phyloP scores from a whole-genome alignment of 2,113 vertebrate genomes.

The Petrocephalus zakoni region DNA sequence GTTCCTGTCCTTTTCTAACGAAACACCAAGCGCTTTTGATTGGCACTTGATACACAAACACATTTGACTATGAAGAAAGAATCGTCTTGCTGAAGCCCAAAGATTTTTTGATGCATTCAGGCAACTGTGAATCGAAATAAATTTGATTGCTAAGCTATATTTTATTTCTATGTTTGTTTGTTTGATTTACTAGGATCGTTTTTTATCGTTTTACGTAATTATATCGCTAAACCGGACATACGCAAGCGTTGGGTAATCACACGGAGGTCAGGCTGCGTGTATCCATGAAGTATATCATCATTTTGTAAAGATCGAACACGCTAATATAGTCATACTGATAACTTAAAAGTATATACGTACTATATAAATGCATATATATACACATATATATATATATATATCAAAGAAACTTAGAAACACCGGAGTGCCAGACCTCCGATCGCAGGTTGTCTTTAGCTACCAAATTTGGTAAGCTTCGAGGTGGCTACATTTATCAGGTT shows the following conservation, averaged over 20 bases:
- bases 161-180: constrained; percentile 62
- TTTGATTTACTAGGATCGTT: constrained; percentile 41
- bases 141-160: constrained; percentile 50
- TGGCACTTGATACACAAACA: constrained; percentile 65
- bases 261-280: constrained; percentile 33
- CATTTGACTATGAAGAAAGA: constrained; percentile 62
- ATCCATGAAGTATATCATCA: constrained; percentile 39
- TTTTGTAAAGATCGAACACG: constrained; percentile 35
- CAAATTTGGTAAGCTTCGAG: neutral
- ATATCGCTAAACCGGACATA: constrained; percentile 37
- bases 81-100: constrained; percentile 91
- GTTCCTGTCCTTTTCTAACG: constrained; percentile 48
- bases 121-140: constrained; percentile 87
- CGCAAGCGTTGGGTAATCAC: constrained; percentile 37
- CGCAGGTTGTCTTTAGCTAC: neutral
- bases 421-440: constrained; percentile 2
- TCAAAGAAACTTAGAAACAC: constrained; percentile 14
- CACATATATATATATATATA: neutral
- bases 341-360: constrained; percentile 4
- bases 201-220: constrained; percentile 41
- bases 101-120: constrained; percentile 99
- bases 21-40: constrained; percentile 59
- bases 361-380: constrained; percentile 6
- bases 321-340: constrained; percentile 5
- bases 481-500: constrained; percentile 15